A percentile compares a stretch with the other conserved stretches of the same genome.
Conservation (phyloP, 1,140 invertebrate genomes). For the Drosophila nasuta region DNA sequence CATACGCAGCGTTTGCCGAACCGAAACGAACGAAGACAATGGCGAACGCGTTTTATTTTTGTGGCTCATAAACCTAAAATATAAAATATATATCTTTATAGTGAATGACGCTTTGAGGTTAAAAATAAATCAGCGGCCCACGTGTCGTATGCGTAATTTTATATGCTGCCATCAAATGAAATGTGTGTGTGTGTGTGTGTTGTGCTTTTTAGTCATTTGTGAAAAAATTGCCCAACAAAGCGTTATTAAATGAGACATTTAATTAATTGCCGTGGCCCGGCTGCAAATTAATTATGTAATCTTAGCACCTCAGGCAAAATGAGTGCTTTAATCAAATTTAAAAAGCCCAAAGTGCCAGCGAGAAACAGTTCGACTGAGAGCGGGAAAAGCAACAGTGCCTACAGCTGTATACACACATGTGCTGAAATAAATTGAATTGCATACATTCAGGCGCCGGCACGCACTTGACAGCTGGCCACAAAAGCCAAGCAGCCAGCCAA, state of each 20-base stretch:
- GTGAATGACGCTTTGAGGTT: conserved; percentile 76
- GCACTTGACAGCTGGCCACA: conserved; percentile 75
- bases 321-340: conserved; percentile 72
- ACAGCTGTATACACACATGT: conserved; percentile 42
- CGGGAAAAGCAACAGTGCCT: conserved; percentile 8
- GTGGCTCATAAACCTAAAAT: conserved; percentile 78
- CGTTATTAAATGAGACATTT: conserved; percentile 83
- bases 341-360: conserved; percentile 38
- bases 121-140: conserved; percentile 74
- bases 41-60: conserved; percentile 58
- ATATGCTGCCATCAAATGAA: conserved; percentile 10
- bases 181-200: conserved; percentile 20
- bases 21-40: conserved; percentile 18
- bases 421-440: conserved; percentile 79
- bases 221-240: conserved; percentile 81
- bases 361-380: neutral
- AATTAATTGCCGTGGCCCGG: conserved; percentile 72
- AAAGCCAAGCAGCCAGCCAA: conserved; percentile 42
- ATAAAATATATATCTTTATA: conserved; percentile 64
- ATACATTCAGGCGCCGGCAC: conserved; percentile 54
- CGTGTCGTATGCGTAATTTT: conserved; percentile 63
- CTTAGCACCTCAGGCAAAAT: conserved; percentile 72
- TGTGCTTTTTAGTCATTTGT: conserved; percentile 77
- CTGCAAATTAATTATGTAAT: conserved; percentile 82
- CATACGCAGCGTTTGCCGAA: conserved; percentile 62